Percentiles rank a stretch among this genome's conserved stretches.
These are phyloP conservation scores for Crocidura indochinensis DNA, from an alignment of 2,797 vertebrate genomes.

Conservation along the genomic window DNA sequence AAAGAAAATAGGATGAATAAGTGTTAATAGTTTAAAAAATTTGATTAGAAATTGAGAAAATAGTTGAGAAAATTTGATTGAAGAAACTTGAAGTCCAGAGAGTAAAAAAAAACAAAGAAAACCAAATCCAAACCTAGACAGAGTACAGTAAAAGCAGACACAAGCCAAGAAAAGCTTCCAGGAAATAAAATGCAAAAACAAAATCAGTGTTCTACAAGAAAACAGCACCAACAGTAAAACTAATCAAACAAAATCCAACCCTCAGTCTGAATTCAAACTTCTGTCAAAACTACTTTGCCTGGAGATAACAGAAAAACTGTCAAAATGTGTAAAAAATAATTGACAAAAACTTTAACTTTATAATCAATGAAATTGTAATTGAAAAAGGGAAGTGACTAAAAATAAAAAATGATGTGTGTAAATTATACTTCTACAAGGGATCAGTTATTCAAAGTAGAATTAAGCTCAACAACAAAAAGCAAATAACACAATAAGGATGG, in stretches of 20 bases:
- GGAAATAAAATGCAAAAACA: neutral
- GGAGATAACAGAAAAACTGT: slow-evolving; percentile 50
- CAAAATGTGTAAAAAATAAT: slow-evolving; percentile 23
- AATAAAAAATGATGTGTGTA: too few species aligned
- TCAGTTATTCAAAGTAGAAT: too few species aligned
- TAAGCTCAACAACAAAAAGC: too few species aligned
- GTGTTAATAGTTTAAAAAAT: neutral
- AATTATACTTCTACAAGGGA: too few species aligned
- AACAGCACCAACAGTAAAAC: neutral
- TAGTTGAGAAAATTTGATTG: neutral
- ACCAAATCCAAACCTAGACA: neutral
- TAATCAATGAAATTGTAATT: slow-evolving; percentile 41
- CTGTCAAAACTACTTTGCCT: neutral
- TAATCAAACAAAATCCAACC: too few species aligned
- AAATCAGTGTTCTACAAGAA: neutral
- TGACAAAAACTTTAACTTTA: slow-evolving; percentile 50
- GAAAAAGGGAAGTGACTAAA: slow-evolving; percentile 34
- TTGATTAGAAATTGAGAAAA: slow-evolving; percentile 19
- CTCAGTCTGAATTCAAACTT: neutral
- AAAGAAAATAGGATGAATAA: neutral
- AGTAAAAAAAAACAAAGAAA: neutral
- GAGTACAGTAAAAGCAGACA: neutral
- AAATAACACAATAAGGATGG: too few species aligned
- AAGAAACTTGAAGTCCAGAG: neutral
- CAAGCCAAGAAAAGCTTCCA: slow-evolving; percentile 1